Conservation (phyloP, 53 echinoderm and acorn worm species). For the Temnopleurus reevesii region DNA sequence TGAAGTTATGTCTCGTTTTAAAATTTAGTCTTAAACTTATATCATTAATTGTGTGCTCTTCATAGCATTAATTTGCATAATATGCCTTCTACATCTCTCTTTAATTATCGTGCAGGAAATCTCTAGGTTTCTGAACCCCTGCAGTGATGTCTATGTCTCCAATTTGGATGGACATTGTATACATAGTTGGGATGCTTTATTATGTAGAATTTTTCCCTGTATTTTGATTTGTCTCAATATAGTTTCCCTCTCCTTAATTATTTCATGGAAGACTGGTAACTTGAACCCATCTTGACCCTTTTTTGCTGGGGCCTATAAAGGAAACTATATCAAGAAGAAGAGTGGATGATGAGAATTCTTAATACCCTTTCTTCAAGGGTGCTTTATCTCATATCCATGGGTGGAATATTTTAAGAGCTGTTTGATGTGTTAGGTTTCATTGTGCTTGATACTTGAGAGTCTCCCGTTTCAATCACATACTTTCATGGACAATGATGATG, state of each 20-base stretch:
- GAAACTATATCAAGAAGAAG: background rate
- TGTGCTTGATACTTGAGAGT: background rate
- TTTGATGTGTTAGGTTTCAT: background rate
- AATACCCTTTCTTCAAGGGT: background rate
- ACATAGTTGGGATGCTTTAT: background rate
- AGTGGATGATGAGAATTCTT: background rate
- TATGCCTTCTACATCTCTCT: background rate
- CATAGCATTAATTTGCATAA: too few relatives aligned
- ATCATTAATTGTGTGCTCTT: too few relatives aligned
- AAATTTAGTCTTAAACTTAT: too few relatives aligned
- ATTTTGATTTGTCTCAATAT: background rate
- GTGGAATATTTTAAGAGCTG: background rate
- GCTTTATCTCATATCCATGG: background rate
- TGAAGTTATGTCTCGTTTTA: too few relatives aligned
- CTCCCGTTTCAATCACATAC: background rate
- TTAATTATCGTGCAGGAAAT: background rate
- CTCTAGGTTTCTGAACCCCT: background rate
- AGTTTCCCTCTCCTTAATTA: background rate
- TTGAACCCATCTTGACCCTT: background rate
- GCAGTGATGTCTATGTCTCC: background rate
- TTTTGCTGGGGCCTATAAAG: background rate
- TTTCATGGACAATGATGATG: too few relatives aligned
- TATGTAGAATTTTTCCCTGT: background rate
- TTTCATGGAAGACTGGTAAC: constrained; percentile 1
- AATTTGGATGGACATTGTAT: background rate